Percentiles rank a stretch among this genome's conserved stretches.
phyloP scores from a whole-genome alignment of 1,140 invertebrate species.

The Eriocheir sinensis region DNA sequence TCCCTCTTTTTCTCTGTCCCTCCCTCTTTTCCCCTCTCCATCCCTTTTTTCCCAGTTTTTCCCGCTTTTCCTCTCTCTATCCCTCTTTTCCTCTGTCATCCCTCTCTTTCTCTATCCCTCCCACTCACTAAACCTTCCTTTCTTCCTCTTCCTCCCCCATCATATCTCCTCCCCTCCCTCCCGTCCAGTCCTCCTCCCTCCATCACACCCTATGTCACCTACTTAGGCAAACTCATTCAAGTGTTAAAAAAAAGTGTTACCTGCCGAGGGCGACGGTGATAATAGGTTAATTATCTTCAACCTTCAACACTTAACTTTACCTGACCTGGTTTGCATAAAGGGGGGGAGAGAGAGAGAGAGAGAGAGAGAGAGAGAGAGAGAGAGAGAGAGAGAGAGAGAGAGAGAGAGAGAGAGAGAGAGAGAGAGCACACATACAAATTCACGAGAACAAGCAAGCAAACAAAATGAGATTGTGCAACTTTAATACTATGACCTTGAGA shows the following conservation, averaged over 20 bases:
- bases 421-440: not conserved
- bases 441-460: too few species aligned
- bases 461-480: too few species aligned
- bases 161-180: not conserved
- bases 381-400: not conserved
- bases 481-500: too few species aligned
- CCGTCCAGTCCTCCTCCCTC: not conserved
- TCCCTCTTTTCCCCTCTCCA: not conserved
- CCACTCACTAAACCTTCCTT: not conserved
- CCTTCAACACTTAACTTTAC: not conserved
- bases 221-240: not conserved
- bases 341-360: not conserved
- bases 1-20: not conserved
- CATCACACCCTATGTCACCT: not conserved
- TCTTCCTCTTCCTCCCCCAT: not conserved
- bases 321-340: not conserved
- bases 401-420: slow-evolving; percentile 36
- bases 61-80: not conserved
- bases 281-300: not conserved
- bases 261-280: not conserved
- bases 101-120: not conserved
- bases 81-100: not conserved
- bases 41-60: not conserved
- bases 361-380: not conserved
- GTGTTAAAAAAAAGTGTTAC: not conserved